Evolutionary conservation across 2,797 vertebrate species (phyloP).

Genomic region (Parauchenoglanis ngamensis): DNA sequence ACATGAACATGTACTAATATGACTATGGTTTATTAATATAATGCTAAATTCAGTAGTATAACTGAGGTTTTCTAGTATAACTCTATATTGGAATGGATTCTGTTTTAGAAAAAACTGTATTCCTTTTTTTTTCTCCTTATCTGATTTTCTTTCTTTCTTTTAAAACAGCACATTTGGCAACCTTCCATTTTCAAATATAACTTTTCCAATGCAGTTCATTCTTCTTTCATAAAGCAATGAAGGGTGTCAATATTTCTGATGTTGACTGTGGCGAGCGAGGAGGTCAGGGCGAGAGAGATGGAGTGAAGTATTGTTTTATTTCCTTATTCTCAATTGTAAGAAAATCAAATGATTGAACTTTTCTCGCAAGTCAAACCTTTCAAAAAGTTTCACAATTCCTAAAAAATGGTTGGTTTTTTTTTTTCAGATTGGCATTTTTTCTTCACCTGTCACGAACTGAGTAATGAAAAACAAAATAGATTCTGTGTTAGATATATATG

Average conservation of each 20-base stretch:
- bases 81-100: not conserved
- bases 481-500: not conserved
- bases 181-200: not conserved
- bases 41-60: not conserved
- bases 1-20: too few species aligned
- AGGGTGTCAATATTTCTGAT: not conserved
- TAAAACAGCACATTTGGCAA: not conserved
- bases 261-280: not conserved
- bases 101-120: not conserved
- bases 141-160: not conserved
- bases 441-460: not conserved
- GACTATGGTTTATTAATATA: not conserved
- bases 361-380: not conserved
- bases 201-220: not conserved
- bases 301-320: not conserved
- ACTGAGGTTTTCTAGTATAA: not conserved
- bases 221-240: not conserved
- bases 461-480: not conserved
- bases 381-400: not conserved
- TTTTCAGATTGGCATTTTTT: not conserved
- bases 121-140: not conserved
- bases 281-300: not conserved
- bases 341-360: not conserved
- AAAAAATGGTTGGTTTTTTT: not conserved
- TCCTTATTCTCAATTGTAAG: not conserved